These are phyloP conservation scores for Furcula furcula DNA, from an alignment of 2,888 invertebrate genomes.

Conservation along the genomic window DNA sequence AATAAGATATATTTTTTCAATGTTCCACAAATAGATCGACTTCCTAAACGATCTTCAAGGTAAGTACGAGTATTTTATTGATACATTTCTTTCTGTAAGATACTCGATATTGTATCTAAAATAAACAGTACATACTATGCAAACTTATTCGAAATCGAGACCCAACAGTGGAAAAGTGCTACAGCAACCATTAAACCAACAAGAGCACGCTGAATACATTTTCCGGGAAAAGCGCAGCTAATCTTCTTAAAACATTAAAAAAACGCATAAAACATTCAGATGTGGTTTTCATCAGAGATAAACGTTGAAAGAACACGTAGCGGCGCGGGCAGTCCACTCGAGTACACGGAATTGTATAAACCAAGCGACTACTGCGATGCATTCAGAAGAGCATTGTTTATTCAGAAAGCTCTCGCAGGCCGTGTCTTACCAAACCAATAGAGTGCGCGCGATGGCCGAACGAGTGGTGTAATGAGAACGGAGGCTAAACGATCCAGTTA, in stretches of 20 bases:
- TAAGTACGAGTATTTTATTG: too few species aligned
- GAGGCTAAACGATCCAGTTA: slow-evolving; percentile 71
- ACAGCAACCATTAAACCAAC: too few species aligned
- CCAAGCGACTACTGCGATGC: slow-evolving; percentile 24
- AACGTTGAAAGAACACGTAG: slow-evolving; percentile 5
- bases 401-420: slow-evolving; percentile 63
- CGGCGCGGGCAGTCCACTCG: slow-evolving; percentile 2
- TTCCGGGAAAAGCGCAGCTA: not conserved
- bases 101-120: too few species aligned
- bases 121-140: too few species aligned
- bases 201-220: not conserved
- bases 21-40: too few species aligned
- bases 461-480: slow-evolving; percentile 43
- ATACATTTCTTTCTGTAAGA: too few species aligned
- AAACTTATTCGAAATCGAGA: not conserved
- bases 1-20: too few species aligned
- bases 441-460: slow-evolving; percentile 51
- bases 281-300: slow-evolving; percentile 3
- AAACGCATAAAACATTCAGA: not conserved
- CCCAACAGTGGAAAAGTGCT: too few species aligned
- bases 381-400: slow-evolving; percentile 43
- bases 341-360: slow-evolving; percentile 25
- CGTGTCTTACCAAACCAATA: slow-evolving; percentile 47
- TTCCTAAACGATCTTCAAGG: too few species aligned
- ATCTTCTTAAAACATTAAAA: slow-evolving; percentile 1